A percentile compares a stretch with the other conserved stretches of the same genome.
Conservation (phyloP, 2,797 vertebrate genomes). For the Chelon auratus region DNA sequence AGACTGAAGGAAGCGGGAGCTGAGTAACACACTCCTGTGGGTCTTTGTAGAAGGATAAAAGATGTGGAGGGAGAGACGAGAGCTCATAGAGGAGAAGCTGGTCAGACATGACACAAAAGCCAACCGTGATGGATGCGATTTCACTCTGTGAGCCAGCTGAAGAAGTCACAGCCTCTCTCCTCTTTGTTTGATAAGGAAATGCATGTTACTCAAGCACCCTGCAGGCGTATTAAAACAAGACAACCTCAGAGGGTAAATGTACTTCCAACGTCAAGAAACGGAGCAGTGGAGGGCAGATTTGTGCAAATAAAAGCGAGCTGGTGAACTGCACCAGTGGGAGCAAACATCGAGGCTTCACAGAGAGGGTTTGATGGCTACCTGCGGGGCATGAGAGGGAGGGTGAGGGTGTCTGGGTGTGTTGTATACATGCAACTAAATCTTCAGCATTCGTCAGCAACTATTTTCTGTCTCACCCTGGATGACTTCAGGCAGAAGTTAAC, state of each 20-base stretch:
- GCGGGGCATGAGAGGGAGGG: conserved; percentile 47
- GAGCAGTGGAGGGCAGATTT: conserved; percentile 35
- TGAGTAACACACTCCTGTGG: conserved; percentile 21
- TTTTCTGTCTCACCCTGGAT: conserved; percentile 48
- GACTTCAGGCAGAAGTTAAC: conserved; percentile 61
- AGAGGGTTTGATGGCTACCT: conserved; percentile 61
- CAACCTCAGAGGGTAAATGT: conserved; percentile 41
- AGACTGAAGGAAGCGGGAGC: conserved; percentile 6
- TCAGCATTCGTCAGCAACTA: conserved; percentile 41
- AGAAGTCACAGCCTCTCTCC: conserved; percentile 4
- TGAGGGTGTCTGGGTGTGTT: conserved; percentile 4
- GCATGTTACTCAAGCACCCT: conserved; percentile 5
- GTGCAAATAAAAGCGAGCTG: conserved; percentile 54
- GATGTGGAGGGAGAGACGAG: conserved; percentile 15
- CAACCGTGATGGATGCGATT: conserved; percentile 26
- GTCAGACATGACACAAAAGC: conserved; percentile 35
- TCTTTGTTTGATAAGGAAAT: conserved; percentile 19
- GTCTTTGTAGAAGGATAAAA: conserved; percentile 20
- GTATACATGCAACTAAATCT: conserved; percentile 23
- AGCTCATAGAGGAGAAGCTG: conserved; percentile 38
- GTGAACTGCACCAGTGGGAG: conserved; percentile 50
- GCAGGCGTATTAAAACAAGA: conserved; percentile 51
- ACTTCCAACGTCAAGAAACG: conserved; percentile 41
- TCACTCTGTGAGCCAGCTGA: conserved; percentile 20
- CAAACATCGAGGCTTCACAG: conserved; percentile 48